A percentile compares a stretch with the other conserved stretches of the same genome.
Conservation (phyloP, 2,888 invertebrate genomes). For the Aspidiotus destructor region DNA sequence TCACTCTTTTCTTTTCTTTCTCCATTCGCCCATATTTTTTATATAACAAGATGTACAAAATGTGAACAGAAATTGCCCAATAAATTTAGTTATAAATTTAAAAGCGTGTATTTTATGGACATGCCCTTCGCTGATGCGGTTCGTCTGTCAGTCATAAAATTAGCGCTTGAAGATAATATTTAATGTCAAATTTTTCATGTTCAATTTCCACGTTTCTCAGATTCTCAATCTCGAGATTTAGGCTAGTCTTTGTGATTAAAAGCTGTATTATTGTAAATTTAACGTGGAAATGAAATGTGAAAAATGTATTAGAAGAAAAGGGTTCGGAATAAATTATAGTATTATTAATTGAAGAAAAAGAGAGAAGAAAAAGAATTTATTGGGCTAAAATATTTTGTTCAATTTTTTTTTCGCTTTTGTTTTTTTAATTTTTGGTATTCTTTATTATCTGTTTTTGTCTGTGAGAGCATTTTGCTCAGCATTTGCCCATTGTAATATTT, state of each 20-base stretch:
- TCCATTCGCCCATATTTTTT: slow-evolving; percentile 13
- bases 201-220: neutral
- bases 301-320: neutral
- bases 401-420: neutral
- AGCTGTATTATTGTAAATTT: neutral
- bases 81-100: slow-evolving; percentile 26
- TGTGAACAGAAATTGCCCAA: slow-evolving; percentile 31
- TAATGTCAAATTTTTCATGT: slow-evolving; percentile 5
- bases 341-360: slow-evolving; percentile 1
- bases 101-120: slow-evolving; percentile 24
- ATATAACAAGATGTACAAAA: slow-evolving; percentile 1
- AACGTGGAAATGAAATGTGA: neutral
- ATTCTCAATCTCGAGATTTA: neutral
- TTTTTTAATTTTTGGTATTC: neutral
- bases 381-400: slow-evolving; percentile 15
- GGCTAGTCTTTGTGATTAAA: neutral
- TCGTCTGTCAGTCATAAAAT: slow-evolving; percentile 6
- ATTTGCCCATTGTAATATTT: slow-evolving; percentile 23
- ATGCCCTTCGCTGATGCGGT: slow-evolving; percentile 1
- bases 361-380: slow-evolving; percentile 17
- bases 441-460: no score
- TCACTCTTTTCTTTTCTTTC: slow-evolving; percentile 2
- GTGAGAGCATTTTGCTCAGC: neutral
- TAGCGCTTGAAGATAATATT: slow-evolving; percentile 16
- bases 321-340: slow-evolving; percentile 26